phyloP scores from a whole-genome alignment of 1,140 invertebrate species.

The Aphelenchoides avenae region DNA sequence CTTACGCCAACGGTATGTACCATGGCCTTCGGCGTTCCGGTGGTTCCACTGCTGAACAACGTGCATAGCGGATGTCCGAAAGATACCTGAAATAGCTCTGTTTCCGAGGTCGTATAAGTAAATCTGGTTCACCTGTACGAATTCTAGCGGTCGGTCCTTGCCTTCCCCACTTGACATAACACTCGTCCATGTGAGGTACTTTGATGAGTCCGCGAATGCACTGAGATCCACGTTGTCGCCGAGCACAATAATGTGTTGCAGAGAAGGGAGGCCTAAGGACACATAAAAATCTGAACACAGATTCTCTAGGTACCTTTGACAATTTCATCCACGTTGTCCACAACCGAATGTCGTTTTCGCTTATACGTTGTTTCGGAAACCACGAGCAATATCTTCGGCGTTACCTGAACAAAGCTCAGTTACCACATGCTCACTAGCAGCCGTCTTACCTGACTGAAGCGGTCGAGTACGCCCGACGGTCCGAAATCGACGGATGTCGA shows the following conservation, averaged over 20 bases:
- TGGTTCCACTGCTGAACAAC: conserved; percentile 68
- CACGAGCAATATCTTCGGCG: conserved; percentile 65
- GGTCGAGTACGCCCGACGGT: conserved; percentile 59
- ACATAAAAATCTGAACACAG: background rate
- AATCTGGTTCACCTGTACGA: no score
- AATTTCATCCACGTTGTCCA: conserved; percentile 64
- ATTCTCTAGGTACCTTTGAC: conserved; percentile 50
- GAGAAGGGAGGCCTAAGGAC: conserved; percentile 60
- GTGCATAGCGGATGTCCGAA: conserved; percentile 68
- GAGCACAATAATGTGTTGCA: conserved; percentile 64
- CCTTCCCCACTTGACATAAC: no score
- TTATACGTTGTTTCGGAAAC: conserved; percentile 66
- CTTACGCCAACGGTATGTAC: conserved; percentile 67
- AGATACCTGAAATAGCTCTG: conserved; percentile 64
- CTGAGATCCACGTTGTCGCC: no score
- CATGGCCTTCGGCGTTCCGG: conserved; percentile 67
- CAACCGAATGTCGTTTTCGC: conserved; percentile 64
- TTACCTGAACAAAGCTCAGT: conserved; percentile 63
- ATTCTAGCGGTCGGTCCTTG: no score
- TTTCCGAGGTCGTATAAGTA: no score
- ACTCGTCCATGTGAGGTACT: no score
- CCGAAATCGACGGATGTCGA: conserved; percentile 67
- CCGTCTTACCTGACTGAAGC: conserved; percentile 40
- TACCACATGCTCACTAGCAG: conserved; percentile 60
- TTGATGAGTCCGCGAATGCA: no score